Conservation (phyloP, 2,888 invertebrate genomes). For the Mimachlamys varia region DNA sequence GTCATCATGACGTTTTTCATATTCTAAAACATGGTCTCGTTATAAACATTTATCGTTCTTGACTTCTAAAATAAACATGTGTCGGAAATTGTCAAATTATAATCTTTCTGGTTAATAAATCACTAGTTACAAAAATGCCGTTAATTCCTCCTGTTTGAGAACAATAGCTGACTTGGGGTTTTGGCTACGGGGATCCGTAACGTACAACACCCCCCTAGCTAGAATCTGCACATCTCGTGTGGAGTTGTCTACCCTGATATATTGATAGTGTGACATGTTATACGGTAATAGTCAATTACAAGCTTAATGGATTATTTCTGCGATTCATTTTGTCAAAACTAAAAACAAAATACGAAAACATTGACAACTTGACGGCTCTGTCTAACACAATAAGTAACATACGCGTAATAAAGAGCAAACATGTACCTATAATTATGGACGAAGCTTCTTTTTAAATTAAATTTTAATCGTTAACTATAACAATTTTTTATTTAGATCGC, state of each 20-base stretch:
- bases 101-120: neutral
- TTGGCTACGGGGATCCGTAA: no score
- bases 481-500: neutral
- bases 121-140: no score
- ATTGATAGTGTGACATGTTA: neutral
- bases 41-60: no score
- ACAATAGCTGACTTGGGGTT: no score
- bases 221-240: neutral
- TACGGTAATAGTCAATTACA: neutral
- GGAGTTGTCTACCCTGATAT: neutral
- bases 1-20: no score
- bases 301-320: neutral
- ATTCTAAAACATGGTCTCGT: no score
- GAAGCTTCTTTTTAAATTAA: no score
- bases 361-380: neutral
- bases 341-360: neutral
- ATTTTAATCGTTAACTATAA: neutral
- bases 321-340: constrained; percentile 6
- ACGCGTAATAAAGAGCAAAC: neutral
- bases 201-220: no score
- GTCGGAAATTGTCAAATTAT: neutral
- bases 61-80: neutral
- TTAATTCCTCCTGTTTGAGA: no score
- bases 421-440: neutral
- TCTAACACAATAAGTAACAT: neutral